A percentile compares a stretch with the other conserved stretches of the same genome.
phyloP scores from a whole-genome alignment of 1,140 invertebrate genomes.

The Bombyx mori region ASM3026992v2 NC_085121.1:10642501-10643000 shows the following conservation, averaged over 20 bases:
- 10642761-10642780: neutral
- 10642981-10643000: constrained; percentile 74
- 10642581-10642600: neutral
- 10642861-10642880: too few relatives aligned
- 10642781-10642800: too few relatives aligned
- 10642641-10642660: neutral
- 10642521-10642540: constrained; percentile 8
- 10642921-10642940: constrained; percentile 53
- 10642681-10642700: too few relatives aligned
- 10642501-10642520: neutral
- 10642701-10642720: too few relatives aligned
- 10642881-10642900: constrained; percentile 55
- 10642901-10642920: constrained; percentile 39
- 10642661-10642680: neutral
- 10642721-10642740: too few relatives aligned
- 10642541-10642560: constrained; percentile 13
- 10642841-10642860: too few relatives aligned
- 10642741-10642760: neutral
- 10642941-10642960: constrained; percentile 62
- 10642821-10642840: too few relatives aligned
- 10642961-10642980: constrained; percentile 74
- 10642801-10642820: too few relatives aligned
- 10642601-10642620: neutral
- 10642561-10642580: constrained; percentile 28
- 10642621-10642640: neutral